A percentile compares a stretch with the other conserved stretches of the same genome.
phyloP scores from a whole-genome alignment of 2,888 invertebrate species.

The Bibio marci region DNA sequence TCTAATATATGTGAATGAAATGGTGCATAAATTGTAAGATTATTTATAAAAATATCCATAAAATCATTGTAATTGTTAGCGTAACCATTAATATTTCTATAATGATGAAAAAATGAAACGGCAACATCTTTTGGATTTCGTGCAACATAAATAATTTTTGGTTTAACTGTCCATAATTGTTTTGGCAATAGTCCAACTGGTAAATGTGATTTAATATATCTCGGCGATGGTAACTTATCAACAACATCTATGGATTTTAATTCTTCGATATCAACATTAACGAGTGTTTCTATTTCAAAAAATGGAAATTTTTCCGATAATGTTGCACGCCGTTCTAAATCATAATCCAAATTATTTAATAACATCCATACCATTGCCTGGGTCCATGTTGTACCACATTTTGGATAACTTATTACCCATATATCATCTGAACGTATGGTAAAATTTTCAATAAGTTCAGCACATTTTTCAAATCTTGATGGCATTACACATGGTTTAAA shows the following conservation, averaged over 20 bases:
- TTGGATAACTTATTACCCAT: too few relatives aligned
- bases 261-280: background rate
- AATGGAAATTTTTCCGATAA: conserved; percentile 23
- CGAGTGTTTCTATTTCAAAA: conserved; percentile 17
- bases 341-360: conserved; percentile 21
- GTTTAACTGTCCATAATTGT: conserved; percentile 2
- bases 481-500: too few relatives aligned
- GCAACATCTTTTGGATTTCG: conserved; percentile 69
- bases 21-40: conserved; percentile 20
- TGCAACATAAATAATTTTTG: conserved; percentile 57
- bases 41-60: conserved; percentile 13
- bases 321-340: conserved; percentile 15
- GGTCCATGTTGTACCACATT: too few relatives aligned
- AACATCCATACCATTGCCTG: conserved; percentile 25
- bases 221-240: background rate
- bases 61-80: conserved; percentile 12
- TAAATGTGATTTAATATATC: conserved; percentile 5
- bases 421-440: conserved; percentile 28
- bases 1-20: conserved; percentile 24
- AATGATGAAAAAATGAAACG: conserved; percentile 54
- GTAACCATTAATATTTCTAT: conserved; percentile 9
- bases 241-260: background rate
- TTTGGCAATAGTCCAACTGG: background rate
- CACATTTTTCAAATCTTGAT: too few relatives aligned
- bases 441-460: conserved; percentile 24